Evolutionary conservation across 2,113 vertebrate species (phyloP).

Genomic region (Camelus dromedarius): DNA sequence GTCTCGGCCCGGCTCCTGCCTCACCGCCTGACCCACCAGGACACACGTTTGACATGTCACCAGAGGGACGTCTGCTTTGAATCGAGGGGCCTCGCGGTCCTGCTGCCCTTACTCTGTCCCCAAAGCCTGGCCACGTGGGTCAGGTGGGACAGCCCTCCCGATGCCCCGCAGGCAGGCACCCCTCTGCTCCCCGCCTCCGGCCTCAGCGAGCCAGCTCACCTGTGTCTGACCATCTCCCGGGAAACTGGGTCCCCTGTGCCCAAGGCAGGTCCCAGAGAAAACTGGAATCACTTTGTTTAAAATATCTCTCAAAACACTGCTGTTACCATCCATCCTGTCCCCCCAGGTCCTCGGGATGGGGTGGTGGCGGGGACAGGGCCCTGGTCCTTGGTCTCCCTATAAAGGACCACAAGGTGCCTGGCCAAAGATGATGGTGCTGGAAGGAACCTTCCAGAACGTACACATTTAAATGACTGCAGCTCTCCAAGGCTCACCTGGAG

Average conservation of each 20-base stretch:
- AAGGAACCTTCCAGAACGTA: neutral
- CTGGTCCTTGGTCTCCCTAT: neutral
- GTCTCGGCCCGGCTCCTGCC: neutral
- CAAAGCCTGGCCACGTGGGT: neutral
- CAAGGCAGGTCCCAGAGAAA: neutral
- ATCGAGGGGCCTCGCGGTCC: neutral
- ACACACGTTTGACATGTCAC: neutral
- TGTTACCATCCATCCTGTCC: neutral
- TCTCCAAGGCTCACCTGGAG: neutral
- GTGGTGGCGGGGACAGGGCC: no score
- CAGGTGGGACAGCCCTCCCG: neutral
- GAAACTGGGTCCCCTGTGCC: neutral
- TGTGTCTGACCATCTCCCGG: neutral
- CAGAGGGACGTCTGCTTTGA: slow-evolving; percentile 35
- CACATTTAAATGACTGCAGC: neutral
- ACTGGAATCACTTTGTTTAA: neutral
- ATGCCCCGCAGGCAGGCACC: neutral
- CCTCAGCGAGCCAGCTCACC: neutral
- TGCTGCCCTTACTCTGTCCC: neutral
- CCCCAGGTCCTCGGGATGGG: no score
- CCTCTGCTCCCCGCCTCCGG: no score
- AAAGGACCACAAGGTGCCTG: neutral
- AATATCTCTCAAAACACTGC: neutral
- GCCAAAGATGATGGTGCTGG: neutral
- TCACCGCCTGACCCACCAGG: neutral